Percentiles rank a stretch among this genome's conserved stretches.
Evolutionary conservation across 2,888 invertebrate species (phyloP).

Genomic region (Dryococelus australis): DNA sequence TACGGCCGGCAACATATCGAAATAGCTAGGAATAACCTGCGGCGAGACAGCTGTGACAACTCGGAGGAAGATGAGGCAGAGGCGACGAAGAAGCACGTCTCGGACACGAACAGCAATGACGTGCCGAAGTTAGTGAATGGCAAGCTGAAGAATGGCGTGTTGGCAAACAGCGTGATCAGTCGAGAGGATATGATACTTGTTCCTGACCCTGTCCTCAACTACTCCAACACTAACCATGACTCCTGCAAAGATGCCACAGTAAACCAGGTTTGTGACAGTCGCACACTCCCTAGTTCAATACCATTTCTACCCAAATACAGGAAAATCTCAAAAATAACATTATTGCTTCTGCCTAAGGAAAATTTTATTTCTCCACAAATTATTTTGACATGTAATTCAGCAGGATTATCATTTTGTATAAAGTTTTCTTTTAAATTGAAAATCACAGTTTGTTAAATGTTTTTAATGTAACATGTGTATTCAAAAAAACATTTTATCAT

Average conservation of each 20-base stretch:
- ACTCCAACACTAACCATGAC: conserved; percentile 57
- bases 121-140: conserved; percentile 33
- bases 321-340: no score
- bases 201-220: conserved; percentile 72
- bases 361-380: no score
- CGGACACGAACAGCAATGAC: conserved; percentile 44
- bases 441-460: no score
- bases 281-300: no score
- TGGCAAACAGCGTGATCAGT: conserved; percentile 65
- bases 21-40: conserved; percentile 62
- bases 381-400: no score
- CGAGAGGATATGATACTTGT: conserved; percentile 77
- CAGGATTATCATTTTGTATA: no score
- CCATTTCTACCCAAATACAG: no score
- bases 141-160: conserved; percentile 36
- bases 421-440: no score
- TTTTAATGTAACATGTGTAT: no score
- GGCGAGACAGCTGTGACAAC: conserved; percentile 59
- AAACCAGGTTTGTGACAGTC: conserved; percentile 16
- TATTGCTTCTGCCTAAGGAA: no score
- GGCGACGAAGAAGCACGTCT: conserved; percentile 36
- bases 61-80: conserved; percentile 54
- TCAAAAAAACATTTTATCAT: no score
- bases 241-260: conserved; percentile 26
- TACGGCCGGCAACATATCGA: conserved; percentile 86